Evolutionary conservation across 2,113 vertebrate genomes (phyloP).

Genomic region (Rallus limicola): DNA sequence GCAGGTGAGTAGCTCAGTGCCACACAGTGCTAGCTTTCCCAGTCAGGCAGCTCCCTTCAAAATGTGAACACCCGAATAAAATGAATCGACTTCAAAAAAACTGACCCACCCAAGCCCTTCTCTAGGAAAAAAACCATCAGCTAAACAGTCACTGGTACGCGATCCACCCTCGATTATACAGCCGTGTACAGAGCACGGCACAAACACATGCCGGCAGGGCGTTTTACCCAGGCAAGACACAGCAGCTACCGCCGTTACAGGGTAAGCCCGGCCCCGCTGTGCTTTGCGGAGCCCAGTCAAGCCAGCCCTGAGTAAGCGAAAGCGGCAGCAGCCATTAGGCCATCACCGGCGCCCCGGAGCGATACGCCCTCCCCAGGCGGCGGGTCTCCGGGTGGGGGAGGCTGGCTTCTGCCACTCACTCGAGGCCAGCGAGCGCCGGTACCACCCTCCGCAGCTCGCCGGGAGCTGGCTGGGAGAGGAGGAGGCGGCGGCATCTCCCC

Average conservation of each 20-base stretch:
- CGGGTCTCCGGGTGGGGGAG: neutral
- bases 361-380: neutral
- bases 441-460: neutral
- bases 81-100: neutral
- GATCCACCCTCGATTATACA: accelerated
- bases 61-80: accelerated
- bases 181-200: accelerated
- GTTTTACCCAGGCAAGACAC: neutral
- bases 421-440: neutral
- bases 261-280: accelerated
- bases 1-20: no score
- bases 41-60: neutral
- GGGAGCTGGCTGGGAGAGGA: neutral
- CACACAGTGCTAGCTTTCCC: accelerated
- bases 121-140: accelerated
- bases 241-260: neutral
- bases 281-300: neutral
- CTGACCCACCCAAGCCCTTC: accelerated
- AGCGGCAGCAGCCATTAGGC: neutral
- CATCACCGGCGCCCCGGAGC: neutral
- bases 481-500: neutral
- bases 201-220: accelerated
- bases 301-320: neutral
- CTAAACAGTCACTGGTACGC: accelerated
- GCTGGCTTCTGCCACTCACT: neutral